A percentile compares a stretch with the other conserved stretches of the same genome.
Conservation (phyloP, 2,888 invertebrate genomes). For the Thecocarcelia acutangulata region DNA sequence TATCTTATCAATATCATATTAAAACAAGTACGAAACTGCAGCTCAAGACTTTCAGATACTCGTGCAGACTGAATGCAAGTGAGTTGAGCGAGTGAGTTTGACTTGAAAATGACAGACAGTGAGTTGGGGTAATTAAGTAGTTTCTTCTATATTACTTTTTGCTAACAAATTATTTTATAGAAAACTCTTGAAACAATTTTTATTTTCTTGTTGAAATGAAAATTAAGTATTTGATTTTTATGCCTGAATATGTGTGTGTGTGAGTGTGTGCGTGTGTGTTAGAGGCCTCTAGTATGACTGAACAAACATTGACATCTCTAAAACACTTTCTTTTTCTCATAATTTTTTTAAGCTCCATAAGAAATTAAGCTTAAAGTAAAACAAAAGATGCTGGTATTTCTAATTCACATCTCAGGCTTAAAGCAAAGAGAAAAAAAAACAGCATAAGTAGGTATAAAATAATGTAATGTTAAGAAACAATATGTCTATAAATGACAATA, state of each 20-base stretch:
- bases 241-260: too few relatives aligned
- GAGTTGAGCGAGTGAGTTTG: conserved; percentile 6
- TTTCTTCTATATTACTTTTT: conserved; percentile 41
- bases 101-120: conserved; percentile 46
- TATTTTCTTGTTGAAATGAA: conserved; percentile 30
- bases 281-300: conserved; percentile 14
- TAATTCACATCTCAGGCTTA: conserved; percentile 33
- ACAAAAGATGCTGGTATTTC: conserved; percentile 35
- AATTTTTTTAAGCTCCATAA: conserved; percentile 10
- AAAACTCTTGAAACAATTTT: conserved; percentile 35
- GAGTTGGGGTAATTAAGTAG: conserved; percentile 43
- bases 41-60: background rate
- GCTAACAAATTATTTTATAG: conserved; percentile 26
- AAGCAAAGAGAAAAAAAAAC: background rate
- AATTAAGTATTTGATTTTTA: conserved; percentile 18
- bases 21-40: conserved; percentile 20
- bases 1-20: conserved; percentile 66
- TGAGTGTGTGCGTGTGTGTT: background rate
- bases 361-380: conserved; percentile 30
- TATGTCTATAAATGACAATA: conserved; percentile 42
- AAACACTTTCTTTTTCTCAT: conserved; percentile 62
- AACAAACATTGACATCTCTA: conserved; percentile 51
- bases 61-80: background rate
- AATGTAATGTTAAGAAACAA: conserved; percentile 7
- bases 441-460: background rate